A percentile compares a stretch with the other conserved stretches of the same genome.
Evolutionary conservation across 2,888 invertebrate genomes (phyloP).

Genomic region (Conistra vaccinii): DNA sequence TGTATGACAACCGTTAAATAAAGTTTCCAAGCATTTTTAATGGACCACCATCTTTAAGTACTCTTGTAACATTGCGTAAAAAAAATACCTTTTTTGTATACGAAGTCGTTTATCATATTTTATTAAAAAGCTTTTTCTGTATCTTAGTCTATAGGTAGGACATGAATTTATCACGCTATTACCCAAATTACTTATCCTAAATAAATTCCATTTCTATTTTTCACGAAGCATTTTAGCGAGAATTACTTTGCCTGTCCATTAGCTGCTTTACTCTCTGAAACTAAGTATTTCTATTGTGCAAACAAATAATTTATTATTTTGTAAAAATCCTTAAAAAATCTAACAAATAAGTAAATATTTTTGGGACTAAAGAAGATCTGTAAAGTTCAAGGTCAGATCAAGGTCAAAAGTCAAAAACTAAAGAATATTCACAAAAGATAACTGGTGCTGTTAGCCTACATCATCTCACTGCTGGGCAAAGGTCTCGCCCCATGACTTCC

Average conservation of each 20-base stretch:
- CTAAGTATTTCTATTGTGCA: conserved; percentile 49
- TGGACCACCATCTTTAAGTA: neutral
- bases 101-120: conserved; percentile 47
- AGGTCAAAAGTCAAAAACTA: neutral
- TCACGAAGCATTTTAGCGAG: conserved; percentile 40
- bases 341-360: conserved; percentile 6
- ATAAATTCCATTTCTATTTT: conserved; percentile 53
- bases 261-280: conserved; percentile 25
- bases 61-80: neutral
- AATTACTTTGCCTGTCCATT: conserved; percentile 59
- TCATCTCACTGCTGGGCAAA: too few relatives aligned
- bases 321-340: too few relatives aligned
- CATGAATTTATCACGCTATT: conserved; percentile 54
- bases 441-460: too few relatives aligned
- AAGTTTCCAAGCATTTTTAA: conserved; percentile 26
- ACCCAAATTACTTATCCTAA: conserved; percentile 53
- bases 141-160: conserved; percentile 32
- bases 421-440: neutral
- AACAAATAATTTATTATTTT: conserved; percentile 26
- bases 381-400: neutral
- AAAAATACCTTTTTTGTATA: conserved; percentile 4
- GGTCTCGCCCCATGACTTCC: too few relatives aligned
- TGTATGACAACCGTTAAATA: conserved; percentile 7
- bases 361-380: neutral
- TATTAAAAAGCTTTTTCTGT: conserved; percentile 37